These are phyloP conservation scores for Samia ricini DNA, from an alignment of 1,140 invertebrate genomes.

Conservation along the genomic window DNA sequence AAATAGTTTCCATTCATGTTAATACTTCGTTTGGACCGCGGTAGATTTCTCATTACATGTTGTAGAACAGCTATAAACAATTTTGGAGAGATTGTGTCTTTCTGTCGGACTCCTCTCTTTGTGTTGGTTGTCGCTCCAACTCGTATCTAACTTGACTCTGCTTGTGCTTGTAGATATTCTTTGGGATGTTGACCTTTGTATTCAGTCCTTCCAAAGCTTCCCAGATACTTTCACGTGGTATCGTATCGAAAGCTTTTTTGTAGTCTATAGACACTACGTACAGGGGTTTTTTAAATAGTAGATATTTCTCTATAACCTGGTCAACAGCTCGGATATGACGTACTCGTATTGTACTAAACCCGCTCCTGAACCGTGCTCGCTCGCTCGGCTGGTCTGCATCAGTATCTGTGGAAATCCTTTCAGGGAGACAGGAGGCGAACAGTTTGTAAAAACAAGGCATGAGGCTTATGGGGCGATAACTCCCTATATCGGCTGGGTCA, in stretches of 20 bases:
- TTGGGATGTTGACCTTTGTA: constrained; percentile 14
- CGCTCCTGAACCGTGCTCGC: constrained; percentile 48
- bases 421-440: constrained; percentile 34
- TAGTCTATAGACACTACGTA: constrained; percentile 10
- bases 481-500: constrained; percentile 33
- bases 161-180: constrained; percentile 18
- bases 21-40: background rate
- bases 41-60: background rate
- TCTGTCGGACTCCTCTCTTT: constrained; percentile 22
- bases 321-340: constrained; percentile 37
- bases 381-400: constrained; percentile 42
- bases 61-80: background rate
- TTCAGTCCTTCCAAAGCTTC: constrained; percentile 14
- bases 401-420: constrained; percentile 24
- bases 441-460: constrained; percentile 40
- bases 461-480: constrained; percentile 49
- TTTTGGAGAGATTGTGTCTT: background rate
- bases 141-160: constrained; percentile 13
- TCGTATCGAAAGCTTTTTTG: constrained; percentile 21
- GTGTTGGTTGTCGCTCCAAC: constrained; percentile 16
- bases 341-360: constrained; percentile 36
- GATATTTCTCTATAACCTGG: constrained; percentile 33
- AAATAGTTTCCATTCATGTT: background rate
- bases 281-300: constrained; percentile 28
- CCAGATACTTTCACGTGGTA: constrained; percentile 21